These are phyloP conservation scores for Callyntrura sp. DNA, from an alignment of 2,888 invertebrate genomes.

Conservation along the genomic window DNA sequence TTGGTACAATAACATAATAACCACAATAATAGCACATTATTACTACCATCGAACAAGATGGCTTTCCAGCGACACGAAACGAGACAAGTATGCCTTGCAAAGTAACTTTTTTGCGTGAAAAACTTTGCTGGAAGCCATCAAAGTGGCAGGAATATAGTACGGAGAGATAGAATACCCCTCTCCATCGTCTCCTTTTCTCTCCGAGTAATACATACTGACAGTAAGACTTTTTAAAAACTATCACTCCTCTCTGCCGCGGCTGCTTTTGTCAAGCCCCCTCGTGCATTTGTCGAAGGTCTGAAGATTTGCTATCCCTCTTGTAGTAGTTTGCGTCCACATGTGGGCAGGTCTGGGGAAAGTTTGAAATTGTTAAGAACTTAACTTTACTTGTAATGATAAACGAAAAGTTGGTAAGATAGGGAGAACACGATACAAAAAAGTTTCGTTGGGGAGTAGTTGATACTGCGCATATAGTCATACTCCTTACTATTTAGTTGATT, in stretches of 20 bases:
- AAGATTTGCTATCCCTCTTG: not conserved
- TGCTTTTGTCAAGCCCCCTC: slow-evolving; percentile 39
- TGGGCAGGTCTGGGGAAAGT: slow-evolving; percentile 23
- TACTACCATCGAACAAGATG: slow-evolving; percentile 34
- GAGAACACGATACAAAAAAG: slow-evolving; percentile 46
- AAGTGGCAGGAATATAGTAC: slow-evolving; percentile 13
- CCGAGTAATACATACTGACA: slow-evolving; percentile 19
- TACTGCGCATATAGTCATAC: not conserved
- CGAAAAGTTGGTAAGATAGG: slow-evolving; percentile 55
- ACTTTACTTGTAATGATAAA: slow-evolving; percentile 60
- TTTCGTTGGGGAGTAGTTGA: not conserved
- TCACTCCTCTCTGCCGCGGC: not conserved
- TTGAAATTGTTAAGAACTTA: slow-evolving; percentile 57
- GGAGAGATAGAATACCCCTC: not conserved
- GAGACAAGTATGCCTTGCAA: slow-evolving; percentile 26
- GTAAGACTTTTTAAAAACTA: slow-evolving; percentile 54
- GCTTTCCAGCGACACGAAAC: slow-evolving; percentile 28
- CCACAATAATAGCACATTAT: slow-evolving; percentile 26
- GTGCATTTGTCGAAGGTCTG: slow-evolving; percentile 27
- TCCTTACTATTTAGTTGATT: not conserved
- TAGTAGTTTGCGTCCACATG: not conserved
- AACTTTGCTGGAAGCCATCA: slow-evolving; percentile 60
- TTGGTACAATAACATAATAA: slow-evolving; percentile 1
- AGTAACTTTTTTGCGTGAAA: not conserved
- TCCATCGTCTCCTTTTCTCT: not conserved